Evolutionary conservation across 2,113 vertebrate genomes (phyloP).

Genomic region (Ceratotherium simum): DNA sequence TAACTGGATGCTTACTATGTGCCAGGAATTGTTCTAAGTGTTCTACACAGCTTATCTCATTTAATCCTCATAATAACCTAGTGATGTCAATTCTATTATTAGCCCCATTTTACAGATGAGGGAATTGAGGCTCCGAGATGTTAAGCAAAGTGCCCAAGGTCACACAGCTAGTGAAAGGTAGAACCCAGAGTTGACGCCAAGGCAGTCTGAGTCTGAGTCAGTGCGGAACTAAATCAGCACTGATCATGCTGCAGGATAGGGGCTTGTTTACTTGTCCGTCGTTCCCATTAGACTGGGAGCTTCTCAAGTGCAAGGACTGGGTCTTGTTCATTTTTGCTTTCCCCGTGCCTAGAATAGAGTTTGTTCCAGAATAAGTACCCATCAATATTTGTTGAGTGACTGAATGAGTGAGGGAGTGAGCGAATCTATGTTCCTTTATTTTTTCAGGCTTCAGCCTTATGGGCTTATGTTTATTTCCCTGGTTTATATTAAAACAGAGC

Average conservation of each 20-base stretch:
- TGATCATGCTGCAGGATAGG: too few relatives aligned
- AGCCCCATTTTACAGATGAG: conserved; percentile 73
- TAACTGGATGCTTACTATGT: conserved; percentile 37
- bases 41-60: conserved; percentile 61
- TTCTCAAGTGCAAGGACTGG: not conserved
- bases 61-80: conserved; percentile 54
- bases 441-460: conserved; percentile 39
- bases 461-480: conserved; percentile 49
- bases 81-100: conserved; percentile 50
- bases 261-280: not conserved
- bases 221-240: not conserved
- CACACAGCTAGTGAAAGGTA: not conserved
- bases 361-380: not conserved
- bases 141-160: not conserved
- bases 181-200: not conserved
- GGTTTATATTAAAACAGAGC: not conserved
- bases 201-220: not conserved
- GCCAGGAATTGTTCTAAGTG: conserved; percentile 51
- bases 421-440: conserved; percentile 22
- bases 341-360: conserved; percentile 11
- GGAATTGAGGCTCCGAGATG: conserved; percentile 45
- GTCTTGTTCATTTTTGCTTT: not conserved
- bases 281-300: not conserved
- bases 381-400: conserved; percentile 44
- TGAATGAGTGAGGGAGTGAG: not conserved